These are phyloP conservation scores for Orthosia incerta DNA, from an alignment of 2,888 invertebrate species.

Conservation along the genomic window DNA sequence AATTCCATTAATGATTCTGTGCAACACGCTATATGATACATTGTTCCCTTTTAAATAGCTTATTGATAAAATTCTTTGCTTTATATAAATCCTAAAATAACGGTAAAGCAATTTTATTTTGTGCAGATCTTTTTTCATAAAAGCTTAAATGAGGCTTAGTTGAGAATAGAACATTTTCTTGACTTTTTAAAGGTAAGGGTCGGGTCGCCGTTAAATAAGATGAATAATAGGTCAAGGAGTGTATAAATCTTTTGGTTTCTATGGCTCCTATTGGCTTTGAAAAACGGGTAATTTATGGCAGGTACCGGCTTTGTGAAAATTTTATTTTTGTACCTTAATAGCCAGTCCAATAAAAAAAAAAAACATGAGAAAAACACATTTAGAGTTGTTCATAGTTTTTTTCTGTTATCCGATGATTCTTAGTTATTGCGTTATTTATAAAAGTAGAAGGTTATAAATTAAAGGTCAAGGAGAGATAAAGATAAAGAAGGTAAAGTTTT, in stretches of 20 bases:
- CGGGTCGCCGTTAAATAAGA: constrained; percentile 26
- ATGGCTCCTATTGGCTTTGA: not conserved
- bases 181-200: constrained; percentile 13
- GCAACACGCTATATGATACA: too few species aligned
- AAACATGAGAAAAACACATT: too few species aligned
- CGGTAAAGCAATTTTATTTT: constrained; percentile 34
- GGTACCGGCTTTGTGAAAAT: not conserved
- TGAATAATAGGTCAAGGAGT: constrained; percentile 26
- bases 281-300: not conserved
- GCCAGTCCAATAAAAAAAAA: not conserved
- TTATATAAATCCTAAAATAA: constrained; percentile 21
- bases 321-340: not conserved
- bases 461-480: too few species aligned
- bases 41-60: not conserved
- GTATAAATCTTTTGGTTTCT: constrained; percentile 31
- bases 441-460: too few species aligned
- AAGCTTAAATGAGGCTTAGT: constrained; percentile 36
- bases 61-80: constrained; percentile 9
- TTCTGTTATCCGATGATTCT: too few species aligned
- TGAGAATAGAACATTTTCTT: constrained; percentile 24
- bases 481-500: too few species aligned
- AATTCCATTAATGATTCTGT: not conserved
- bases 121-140: constrained; percentile 26
- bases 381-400: too few species aligned
- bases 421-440: too few species aligned